Base-by-base conservation (phyloP, 2,797 vertebrate species). In the Enteromius anoplus region DNA sequence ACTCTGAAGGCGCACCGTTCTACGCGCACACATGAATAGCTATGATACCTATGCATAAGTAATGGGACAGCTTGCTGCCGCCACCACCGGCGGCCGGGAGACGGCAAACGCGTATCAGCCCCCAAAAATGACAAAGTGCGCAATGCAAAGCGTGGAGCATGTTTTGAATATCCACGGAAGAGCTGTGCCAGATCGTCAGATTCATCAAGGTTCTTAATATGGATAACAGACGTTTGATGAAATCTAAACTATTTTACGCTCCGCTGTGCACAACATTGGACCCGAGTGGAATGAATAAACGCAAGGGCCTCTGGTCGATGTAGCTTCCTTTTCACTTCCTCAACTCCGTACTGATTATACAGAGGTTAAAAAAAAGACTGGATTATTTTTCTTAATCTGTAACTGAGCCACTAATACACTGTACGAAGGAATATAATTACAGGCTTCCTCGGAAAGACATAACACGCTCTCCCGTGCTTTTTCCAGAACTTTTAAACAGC, bases 21-120 rank as follows among this genome's bases (percentile, higher is more conserved):
- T 89, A 90, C 90, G 92, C 91, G 90, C 93, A 93, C 93, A 93
- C 93, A 95, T 94, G 94, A 95, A 95, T 94, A 94, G 93, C 94
- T 94, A 95, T 95, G 93, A 95, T 94, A 94, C 93, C 94, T 94
- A 95, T 94, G 94, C 94, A 95, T 95, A 95, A 94, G 92, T 94
- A 95, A 95, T 95, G 89, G 92, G 85, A 93, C 91, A 91, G 93
- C 85, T 88, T 86, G 55, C 85, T 69, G 85, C 91, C 89, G 82
- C 80, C n/a, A 86, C 23, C 3, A 37, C 85, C 79, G 87, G 86
- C 84, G 86, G 85, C 75, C 83, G 89, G 62, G 91, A 91, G 92
- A 92, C 87, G 84, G 91, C 91, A 88, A 69, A 37, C 11, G 3
- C 5, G 9, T 8, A 19, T 69, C 55, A 75, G 60, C 29, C 75